Conservation (phyloP, 2,888 invertebrate genomes). For the Lasioglossum calceatum region DNA sequence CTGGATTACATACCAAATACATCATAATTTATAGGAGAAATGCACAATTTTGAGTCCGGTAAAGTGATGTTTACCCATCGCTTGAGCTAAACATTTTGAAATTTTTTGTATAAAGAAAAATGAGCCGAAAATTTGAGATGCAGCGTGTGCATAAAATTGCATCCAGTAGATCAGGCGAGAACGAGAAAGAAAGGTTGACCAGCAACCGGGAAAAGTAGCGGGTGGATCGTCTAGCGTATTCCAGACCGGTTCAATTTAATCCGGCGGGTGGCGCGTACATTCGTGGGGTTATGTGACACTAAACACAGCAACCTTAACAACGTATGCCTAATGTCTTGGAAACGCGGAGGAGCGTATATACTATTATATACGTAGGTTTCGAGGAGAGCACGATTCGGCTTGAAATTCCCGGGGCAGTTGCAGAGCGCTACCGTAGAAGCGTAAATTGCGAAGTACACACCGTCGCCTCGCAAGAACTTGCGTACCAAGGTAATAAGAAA, state of each 20-base stretch:
- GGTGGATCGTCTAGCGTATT: background rate
- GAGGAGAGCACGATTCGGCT: slow-evolving; percentile 45
- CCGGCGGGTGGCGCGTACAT: slow-evolving; percentile 7
- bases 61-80: too few relatives aligned
- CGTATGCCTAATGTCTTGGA: slow-evolving; percentile 59
- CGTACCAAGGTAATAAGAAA: slow-evolving; percentile 77
- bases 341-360: slow-evolving; percentile 23
- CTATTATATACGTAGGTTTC: slow-evolving; percentile 19
- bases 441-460: slow-evolving; percentile 67
- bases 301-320: slow-evolving; percentile 47
- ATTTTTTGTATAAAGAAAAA: background rate
- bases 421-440: slow-evolving; percentile 49
- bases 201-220: background rate
- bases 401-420: slow-evolving; percentile 57
- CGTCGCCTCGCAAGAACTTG: slow-evolving; percentile 56
- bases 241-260: slow-evolving; percentile 27
- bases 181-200: background rate
- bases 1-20: too few relatives aligned
- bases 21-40: too few relatives aligned
- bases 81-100: too few relatives aligned
- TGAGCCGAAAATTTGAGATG: background rate
- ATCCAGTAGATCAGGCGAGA: background rate
- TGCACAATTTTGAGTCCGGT: too few relatives aligned
- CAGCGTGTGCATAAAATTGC: background rate
- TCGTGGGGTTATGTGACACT: slow-evolving; percentile 34